phyloP scores from a whole-genome alignment of 2,888 invertebrate species.

The Drosophila mimetica region DNA sequence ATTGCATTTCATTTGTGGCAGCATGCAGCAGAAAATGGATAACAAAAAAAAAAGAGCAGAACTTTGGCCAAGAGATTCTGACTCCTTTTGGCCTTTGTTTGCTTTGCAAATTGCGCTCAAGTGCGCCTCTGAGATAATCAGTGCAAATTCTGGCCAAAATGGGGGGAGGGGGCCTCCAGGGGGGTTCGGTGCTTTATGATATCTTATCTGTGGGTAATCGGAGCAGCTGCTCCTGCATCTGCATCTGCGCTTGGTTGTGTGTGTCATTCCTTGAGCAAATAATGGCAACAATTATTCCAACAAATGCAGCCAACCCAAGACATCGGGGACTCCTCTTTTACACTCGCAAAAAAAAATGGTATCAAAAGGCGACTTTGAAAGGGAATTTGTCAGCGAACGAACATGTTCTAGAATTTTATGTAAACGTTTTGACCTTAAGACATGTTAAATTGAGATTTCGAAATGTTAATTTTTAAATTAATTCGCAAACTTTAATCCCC shows the following conservation, averaged over 20 bases:
- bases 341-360: slow-evolving; percentile 1
- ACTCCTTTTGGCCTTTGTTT: slow-evolving; percentile 64
- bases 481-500: too few species aligned
- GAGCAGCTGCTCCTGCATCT: slow-evolving; percentile 63
- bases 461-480: too few species aligned
- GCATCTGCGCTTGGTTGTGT: slow-evolving; percentile 29
- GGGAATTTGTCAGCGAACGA: too few species aligned
- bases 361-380: neutral
- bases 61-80: slow-evolving; percentile 16
- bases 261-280: slow-evolving; percentile 76
- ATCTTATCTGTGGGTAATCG: slow-evolving; percentile 61
- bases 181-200: slow-evolving; percentile 64
- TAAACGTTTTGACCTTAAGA: too few species aligned
- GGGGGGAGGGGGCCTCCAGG: neutral
- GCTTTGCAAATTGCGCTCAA: slow-evolving; percentile 70
- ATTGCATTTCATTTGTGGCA: slow-evolving; percentile 71
- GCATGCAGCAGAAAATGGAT: slow-evolving; percentile 4
- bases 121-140: slow-evolving; percentile 39
- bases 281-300: slow-evolving; percentile 71
- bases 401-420: too few species aligned
- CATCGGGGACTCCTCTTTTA: slow-evolving; percentile 23
- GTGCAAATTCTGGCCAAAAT: slow-evolving; percentile 17
- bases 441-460: too few species aligned
- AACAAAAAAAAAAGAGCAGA: neutral
- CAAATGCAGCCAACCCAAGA: slow-evolving; percentile 34